Evolutionary conservation across 2,888 invertebrate species (phyloP).

Genomic region (Athalia circularis): DNA sequence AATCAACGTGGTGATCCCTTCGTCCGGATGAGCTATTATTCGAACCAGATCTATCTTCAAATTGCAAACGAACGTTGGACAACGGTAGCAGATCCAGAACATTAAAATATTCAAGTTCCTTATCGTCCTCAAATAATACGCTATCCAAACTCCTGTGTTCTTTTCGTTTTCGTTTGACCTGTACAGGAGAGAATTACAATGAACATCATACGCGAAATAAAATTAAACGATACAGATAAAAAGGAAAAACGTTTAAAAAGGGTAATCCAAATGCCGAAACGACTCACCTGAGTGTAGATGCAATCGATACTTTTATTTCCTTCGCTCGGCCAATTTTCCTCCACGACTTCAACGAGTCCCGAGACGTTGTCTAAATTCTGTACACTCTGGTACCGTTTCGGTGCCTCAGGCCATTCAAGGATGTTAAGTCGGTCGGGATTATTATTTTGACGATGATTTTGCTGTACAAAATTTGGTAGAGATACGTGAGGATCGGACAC

Average conservation of each 20-base stretch:
- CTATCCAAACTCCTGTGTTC: slow-evolving; percentile 71
- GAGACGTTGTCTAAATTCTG: slow-evolving; percentile 70
- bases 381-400: slow-evolving; percentile 68
- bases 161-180: slow-evolving; percentile 72
- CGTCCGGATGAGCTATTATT: slow-evolving; percentile 11
- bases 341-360: slow-evolving; percentile 71
- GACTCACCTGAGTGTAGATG: slow-evolving; percentile 69
- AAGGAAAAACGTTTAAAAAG: not conserved
- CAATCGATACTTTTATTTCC: slow-evolving; percentile 69
- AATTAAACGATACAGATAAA: not conserved
- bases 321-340: slow-evolving; percentile 69
- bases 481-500: slow-evolving; percentile 61
- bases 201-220: not conserved
- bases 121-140: slow-evolving; percentile 70
- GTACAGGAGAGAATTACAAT: slow-evolving; percentile 1
- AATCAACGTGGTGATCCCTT: not conserved
- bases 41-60: slow-evolving; percentile 59
- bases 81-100: slow-evolving; percentile 69
- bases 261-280: not conserved
- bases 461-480: slow-evolving; percentile 62
- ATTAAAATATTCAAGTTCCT: slow-evolving; percentile 71
- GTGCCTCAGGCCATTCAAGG: slow-evolving; percentile 69
- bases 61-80: slow-evolving; percentile 69
- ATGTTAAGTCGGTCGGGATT: slow-evolving; percentile 69
- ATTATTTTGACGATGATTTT: slow-evolving; percentile 45